These are phyloP conservation scores for Neoscelio sp. DNA, from an alignment of 2,888 invertebrate genomes.

Conservation along the genomic window DNA sequence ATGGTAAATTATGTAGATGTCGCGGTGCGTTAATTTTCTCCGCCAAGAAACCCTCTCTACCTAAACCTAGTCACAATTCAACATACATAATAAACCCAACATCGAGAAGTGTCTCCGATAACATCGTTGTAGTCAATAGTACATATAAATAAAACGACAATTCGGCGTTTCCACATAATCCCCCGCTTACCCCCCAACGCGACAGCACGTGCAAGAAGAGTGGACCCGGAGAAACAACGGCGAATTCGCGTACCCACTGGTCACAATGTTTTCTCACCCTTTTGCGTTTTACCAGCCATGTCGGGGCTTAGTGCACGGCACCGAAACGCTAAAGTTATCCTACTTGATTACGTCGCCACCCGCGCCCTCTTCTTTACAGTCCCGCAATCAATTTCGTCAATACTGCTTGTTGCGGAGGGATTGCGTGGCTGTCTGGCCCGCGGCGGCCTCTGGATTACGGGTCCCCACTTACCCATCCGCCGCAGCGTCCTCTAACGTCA, in stretches of 20 bases:
- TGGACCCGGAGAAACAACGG: slow-evolving; percentile 36
- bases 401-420: slow-evolving; percentile 80
- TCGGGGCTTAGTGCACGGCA: slow-evolving; percentile 68
- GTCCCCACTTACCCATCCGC: no score
- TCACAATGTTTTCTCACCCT: slow-evolving; percentile 82
- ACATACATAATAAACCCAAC: slow-evolving; percentile 6
- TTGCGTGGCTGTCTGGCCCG: slow-evolving; percentile 76
- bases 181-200: slow-evolving; percentile 74
- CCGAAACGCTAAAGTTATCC: slow-evolving; percentile 64
- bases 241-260: slow-evolving; percentile 78
- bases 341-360: slow-evolving; percentile 69
- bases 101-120: slow-evolving; percentile 23
- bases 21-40: no score
- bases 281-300: slow-evolving; percentile 75
- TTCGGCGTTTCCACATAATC: slow-evolving; percentile 43
- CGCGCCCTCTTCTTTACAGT: slow-evolving; percentile 58
- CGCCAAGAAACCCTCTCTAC: no score
- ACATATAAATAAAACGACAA: slow-evolving; percentile 45
- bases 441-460: slow-evolving; percentile 73
- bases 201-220: slow-evolving; percentile 73
- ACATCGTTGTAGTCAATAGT: slow-evolving; percentile 14
- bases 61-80: no score
- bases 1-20: no score
- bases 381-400: slow-evolving; percentile 81
- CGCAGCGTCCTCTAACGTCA: slow-evolving; percentile 61